phyloP scores from a whole-genome alignment of 2,113 vertebrate genomes.

The Cryptomyrus ogoouensis region DNA sequence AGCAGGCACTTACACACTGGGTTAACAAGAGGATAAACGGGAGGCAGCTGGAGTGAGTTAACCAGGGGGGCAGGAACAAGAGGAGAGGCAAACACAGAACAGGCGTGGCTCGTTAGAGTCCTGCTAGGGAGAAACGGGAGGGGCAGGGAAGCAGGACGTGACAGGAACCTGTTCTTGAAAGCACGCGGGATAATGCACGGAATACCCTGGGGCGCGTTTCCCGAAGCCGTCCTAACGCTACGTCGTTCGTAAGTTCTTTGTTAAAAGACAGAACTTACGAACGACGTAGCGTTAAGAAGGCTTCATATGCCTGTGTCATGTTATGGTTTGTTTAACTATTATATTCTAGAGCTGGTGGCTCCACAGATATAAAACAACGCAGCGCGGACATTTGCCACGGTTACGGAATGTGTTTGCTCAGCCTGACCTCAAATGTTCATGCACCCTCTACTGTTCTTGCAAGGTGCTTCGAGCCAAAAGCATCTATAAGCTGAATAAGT shows the following conservation, averaged over 20 bases:
- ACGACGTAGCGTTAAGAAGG: no score
- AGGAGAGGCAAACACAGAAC: no score
- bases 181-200: background rate
- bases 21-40: no score
- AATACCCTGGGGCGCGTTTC: background rate
- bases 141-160: no score
- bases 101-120: no score
- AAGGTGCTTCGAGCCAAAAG: background rate
- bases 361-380: background rate
- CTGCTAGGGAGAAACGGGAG: no score
- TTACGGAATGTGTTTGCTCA: background rate
- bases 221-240: no score
- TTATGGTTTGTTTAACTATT: background rate
- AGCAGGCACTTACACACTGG: no score
- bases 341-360: background rate
- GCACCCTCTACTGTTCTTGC: background rate
- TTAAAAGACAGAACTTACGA: no score
- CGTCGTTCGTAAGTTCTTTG: no score
- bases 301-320: background rate
- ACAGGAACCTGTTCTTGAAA: background rate
- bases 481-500: background rate
- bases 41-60: no score
- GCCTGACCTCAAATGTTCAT: background rate
- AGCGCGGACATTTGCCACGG: background rate
- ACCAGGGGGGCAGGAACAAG: no score